Conservation (phyloP, 2,797 vertebrate genomes). For the Gambusia yucatana region DNA sequence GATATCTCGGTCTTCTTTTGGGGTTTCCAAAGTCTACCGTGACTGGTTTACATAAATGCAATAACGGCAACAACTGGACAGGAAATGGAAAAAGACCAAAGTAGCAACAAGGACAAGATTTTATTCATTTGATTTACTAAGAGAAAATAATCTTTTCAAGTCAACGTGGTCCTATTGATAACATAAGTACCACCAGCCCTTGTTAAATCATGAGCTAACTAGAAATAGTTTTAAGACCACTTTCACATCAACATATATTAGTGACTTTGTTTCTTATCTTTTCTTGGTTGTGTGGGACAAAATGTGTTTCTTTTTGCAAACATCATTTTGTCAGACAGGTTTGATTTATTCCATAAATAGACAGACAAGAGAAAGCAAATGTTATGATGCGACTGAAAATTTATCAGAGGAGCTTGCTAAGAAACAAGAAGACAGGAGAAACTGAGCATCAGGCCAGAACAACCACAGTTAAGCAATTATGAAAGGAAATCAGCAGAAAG, state of each 20-base stretch:
- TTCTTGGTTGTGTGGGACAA: not conserved
- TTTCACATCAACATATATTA: not conserved
- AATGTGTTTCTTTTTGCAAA: too few species aligned
- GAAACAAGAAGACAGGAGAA: not conserved
- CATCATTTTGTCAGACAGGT: not conserved
- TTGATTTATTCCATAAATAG: too few species aligned
- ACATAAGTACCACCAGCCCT: too few species aligned
- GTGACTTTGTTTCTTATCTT: not conserved
- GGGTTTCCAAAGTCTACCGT: not conserved
- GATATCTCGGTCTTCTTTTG: not conserved
- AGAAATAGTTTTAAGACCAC: not conserved
- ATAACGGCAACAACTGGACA: not conserved
- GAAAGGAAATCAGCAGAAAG: not conserved
- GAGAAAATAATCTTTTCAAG: too few species aligned
- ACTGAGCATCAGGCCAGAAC: not conserved
- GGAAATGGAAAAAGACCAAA: not conserved
- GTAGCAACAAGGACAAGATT: not conserved
- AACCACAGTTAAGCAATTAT: not conserved
- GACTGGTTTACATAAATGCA: not conserved
- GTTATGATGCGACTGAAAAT: not conserved
- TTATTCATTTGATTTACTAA: too few species aligned
- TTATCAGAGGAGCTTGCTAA: not conserved
- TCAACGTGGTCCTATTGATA: too few species aligned
- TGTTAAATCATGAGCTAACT: too few species aligned
- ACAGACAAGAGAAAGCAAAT: not conserved